Evolutionary conservation across 2,797 vertebrate genomes (phyloP).

Genomic region (Sarcoramphus papa): DNA sequence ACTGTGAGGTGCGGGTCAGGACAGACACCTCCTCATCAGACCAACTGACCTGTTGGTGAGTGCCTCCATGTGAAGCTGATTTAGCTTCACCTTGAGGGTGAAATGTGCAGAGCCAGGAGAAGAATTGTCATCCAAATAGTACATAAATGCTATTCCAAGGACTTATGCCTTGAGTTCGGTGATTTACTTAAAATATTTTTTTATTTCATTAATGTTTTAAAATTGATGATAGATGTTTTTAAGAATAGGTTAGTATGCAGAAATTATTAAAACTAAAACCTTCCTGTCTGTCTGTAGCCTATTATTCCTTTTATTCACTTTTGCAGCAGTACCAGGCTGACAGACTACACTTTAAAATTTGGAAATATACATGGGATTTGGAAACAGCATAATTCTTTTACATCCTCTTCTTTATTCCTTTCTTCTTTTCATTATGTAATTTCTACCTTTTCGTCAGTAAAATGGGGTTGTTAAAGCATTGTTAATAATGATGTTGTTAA

Average conservation of each 20-base stretch:
- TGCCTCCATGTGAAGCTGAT: background rate
- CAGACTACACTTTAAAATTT: conserved; percentile 15
- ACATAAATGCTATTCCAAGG: background rate
- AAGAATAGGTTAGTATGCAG: background rate
- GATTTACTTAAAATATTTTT: background rate
- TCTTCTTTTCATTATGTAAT: conserved; percentile 26
- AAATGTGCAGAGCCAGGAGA: background rate
- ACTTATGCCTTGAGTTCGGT: background rate
- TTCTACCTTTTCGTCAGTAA: conserved; percentile 35
- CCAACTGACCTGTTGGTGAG: background rate
- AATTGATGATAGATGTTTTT: background rate
- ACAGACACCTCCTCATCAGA: background rate
- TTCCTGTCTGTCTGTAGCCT: background rate
- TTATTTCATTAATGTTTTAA: background rate
- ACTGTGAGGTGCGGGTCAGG: accelerated
- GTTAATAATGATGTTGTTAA: background rate
- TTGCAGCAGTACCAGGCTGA: background rate
- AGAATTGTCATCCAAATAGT: background rate
- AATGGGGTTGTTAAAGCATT: background rate
- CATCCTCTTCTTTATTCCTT: conserved; percentile 10
- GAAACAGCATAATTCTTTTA: conserved; percentile 28
- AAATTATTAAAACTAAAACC: background rate
- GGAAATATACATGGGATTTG: conserved; percentile 4
- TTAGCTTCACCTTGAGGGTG: background rate
- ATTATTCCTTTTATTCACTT: background rate